Conservation (phyloP, 2,797 vertebrate species). For the Notolabrus celidotus region DNA sequence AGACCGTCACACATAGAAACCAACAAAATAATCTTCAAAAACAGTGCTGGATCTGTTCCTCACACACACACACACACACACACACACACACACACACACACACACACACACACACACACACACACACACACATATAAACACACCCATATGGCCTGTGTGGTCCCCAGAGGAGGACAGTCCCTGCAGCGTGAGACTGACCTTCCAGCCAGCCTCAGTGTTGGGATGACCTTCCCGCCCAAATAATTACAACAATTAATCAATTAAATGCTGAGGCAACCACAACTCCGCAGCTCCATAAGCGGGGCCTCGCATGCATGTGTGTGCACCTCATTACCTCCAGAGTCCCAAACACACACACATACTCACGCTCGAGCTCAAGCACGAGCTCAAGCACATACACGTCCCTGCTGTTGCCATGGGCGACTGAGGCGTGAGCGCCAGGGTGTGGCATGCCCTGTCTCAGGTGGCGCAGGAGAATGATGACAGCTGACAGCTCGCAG, state of each 20-base stretch:
- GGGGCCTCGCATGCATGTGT: conserved; percentile 66
- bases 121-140: conserved; percentile 46
- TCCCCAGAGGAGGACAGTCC: conserved; percentile 70
- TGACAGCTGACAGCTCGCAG: conserved; percentile 84
- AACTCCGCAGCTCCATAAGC: conserved; percentile 72
- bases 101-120: conserved; percentile 66
- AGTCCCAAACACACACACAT: conserved; percentile 31
- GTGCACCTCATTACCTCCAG: conserved; percentile 78
- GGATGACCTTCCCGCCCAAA: conserved; percentile 84
- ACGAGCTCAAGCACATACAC: conserved; percentile 39
- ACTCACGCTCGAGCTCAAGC: background rate
- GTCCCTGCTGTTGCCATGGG: conserved; percentile 80
- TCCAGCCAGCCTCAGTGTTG: conserved; percentile 76
- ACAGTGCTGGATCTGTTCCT: conserved; percentile 37
- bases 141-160: conserved; percentile 57
- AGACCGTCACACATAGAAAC: conserved; percentile 35
- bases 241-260: conserved; percentile 89
- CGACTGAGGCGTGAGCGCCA: conserved; percentile 77
- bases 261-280: conserved; percentile 85
- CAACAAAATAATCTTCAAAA: conserved; percentile 35
- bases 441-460: conserved; percentile 84
- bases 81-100: too few relatives aligned
- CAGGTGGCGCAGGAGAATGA: conserved; percentile 85
- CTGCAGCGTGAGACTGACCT: conserved; percentile 80
- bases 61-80: conserved; percentile 55